Percentiles rank a stretch among this genome's conserved stretches.
Evolutionary conservation across 2,113 vertebrate species (phyloP).

Genomic region (Tapirus terrestris): DNA sequence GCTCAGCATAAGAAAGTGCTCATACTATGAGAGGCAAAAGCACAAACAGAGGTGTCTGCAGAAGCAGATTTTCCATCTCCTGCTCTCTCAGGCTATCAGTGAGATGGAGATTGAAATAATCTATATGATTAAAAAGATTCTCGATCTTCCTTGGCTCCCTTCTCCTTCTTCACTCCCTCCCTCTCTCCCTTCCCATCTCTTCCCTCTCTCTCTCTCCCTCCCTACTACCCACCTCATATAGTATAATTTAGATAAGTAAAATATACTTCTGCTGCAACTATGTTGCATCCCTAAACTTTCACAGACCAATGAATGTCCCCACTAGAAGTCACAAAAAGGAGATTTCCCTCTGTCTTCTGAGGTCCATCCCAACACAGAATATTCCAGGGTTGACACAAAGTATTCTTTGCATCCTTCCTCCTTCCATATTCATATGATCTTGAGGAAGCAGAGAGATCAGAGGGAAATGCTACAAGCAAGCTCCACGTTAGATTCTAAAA

Average conservation of each 20-base stretch:
- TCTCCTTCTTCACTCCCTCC: not conserved
- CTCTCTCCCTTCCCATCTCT: not conserved
- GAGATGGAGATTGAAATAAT: not conserved
- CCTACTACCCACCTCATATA: not conserved
- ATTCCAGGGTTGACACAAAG: not conserved
- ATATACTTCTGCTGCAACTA: not conserved
- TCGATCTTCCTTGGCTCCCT: not conserved
- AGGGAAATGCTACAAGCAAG: constrained; percentile 43
- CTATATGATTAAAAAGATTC: not conserved
- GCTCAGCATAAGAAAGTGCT: not conserved
- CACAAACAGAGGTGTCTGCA: no score
- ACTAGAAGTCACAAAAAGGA: not conserved
- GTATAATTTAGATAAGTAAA: not conserved
- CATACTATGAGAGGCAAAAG: not conserved
- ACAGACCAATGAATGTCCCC: not conserved
- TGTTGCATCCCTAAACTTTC: not conserved
- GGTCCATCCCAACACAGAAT: not conserved
- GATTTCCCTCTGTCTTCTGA: not conserved
- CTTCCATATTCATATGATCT: not conserved
- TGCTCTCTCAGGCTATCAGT: not conserved
- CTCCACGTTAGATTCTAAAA: constrained; percentile 59
- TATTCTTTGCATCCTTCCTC: constrained; percentile 45
- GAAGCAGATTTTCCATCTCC: not conserved
- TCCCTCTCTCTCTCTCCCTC: no score
- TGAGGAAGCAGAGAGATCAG: constrained; percentile 46